These are phyloP conservation scores for Meandrina meandrites DNA, from an alignment of 92 coral and sea anemone species.

Conservation along the genomic window DNA sequence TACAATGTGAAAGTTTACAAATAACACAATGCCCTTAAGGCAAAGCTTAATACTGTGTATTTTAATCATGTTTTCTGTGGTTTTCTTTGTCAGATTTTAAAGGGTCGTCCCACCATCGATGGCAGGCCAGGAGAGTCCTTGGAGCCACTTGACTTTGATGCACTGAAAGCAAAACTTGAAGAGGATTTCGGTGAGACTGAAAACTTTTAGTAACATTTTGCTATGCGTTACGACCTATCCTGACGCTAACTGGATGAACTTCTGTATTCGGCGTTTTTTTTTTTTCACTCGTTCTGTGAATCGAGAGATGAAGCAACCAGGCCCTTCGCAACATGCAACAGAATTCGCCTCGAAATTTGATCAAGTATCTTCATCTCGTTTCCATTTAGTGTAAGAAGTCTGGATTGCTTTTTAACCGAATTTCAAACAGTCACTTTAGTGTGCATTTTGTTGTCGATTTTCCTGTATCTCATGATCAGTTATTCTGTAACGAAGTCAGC, in stretches of 20 bases:
- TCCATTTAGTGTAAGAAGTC: too few species aligned
- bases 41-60: neutral
- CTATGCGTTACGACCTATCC: neutral
- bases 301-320: neutral
- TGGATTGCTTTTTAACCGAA: too few species aligned
- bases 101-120: constrained; percentile 85
- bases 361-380: neutral
- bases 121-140: constrained; percentile 98
- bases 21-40: too few species aligned
- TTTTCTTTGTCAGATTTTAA: constrained; percentile 60
- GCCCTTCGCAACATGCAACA: neutral
- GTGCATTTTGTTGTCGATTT: too few species aligned
- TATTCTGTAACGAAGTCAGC: too few species aligned
- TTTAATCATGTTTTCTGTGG: neutral
- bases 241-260: neutral
- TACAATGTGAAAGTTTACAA: too few species aligned
- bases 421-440: too few species aligned
- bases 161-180: constrained; percentile 76
- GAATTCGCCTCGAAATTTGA: neutral
- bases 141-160: constrained; percentile 82
- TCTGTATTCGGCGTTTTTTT: neutral
- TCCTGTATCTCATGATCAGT: too few species aligned
- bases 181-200: constrained; percentile 72
- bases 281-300: neutral
- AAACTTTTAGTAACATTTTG: neutral